A percentile compares a stretch with the other conserved stretches of the same genome.
Conservation (phyloP, 1,140 invertebrate species). For the Venustaconcha ellipsiformis region DNA sequence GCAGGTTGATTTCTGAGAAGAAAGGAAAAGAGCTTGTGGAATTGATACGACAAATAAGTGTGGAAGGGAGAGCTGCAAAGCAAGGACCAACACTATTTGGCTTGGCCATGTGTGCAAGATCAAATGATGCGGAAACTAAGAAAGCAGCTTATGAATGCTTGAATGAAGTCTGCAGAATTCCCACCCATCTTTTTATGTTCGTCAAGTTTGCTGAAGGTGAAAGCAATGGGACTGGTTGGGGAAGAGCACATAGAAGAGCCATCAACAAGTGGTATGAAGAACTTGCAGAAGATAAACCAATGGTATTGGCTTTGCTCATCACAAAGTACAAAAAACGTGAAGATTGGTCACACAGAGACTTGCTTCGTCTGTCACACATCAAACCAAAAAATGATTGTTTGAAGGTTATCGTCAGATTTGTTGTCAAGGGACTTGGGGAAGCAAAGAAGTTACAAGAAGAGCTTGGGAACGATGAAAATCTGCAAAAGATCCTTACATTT, state of each 20-base stretch:
- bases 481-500: slow-evolving; percentile 72
- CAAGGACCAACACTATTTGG: slow-evolving; percentile 62
- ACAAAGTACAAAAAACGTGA: slow-evolving; percentile 75
- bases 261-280: slow-evolving; percentile 75
- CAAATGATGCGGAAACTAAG: slow-evolving; percentile 48
- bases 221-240: slow-evolving; percentile 70
- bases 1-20: slow-evolving; percentile 54
- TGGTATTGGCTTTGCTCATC: slow-evolving; percentile 75
- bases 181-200: slow-evolving; percentile 68
- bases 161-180: slow-evolving; percentile 65
- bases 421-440: slow-evolving; percentile 65
- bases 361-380: slow-evolving; percentile 77
- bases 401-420: slow-evolving; percentile 42
- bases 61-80: slow-evolving; percentile 61
- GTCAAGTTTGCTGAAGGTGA: slow-evolving; percentile 53
- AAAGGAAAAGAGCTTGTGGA: slow-evolving; percentile 58
- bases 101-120: slow-evolving; percentile 63
- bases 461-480: slow-evolving; percentile 13
- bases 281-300: slow-evolving; percentile 67
- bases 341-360: slow-evolving; percentile 78
- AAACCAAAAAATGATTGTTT: slow-evolving; percentile 60
- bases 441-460: slow-evolving; percentile 55
- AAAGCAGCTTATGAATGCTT: slow-evolving; percentile 43
- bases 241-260: slow-evolving; percentile 74
- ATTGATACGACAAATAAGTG: slow-evolving; percentile 57